Evolutionary conservation across 2,888 invertebrate genomes (phyloP), one percentile per base, ranked within the genome.

Genomic region (Boloria selene): DNA sequence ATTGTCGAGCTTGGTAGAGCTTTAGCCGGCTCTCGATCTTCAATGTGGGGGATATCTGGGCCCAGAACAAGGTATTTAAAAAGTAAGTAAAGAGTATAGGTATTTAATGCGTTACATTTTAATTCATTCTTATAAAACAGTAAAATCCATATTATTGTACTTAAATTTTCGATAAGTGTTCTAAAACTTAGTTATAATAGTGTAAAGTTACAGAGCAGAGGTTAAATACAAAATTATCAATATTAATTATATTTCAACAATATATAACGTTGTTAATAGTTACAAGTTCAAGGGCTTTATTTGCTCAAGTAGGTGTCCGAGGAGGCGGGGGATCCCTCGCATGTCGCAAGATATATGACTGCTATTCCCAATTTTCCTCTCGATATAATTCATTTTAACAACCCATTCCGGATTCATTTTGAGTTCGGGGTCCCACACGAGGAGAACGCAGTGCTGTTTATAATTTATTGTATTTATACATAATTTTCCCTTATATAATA

Each of bases 321-420:
- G 42, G 45, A 26, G 53, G 51, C 61, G 61, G 47, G 6, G 54
- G 60, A 50, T 50, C 50, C 55, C 56, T 62, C 22, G 50, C 56
- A 22, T n/a, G 49, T 31, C 17, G 59, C 4, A 58, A 54, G 61
- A 65, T 65, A 61, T 65, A 65, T 55, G 66, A 62, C 61, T 52
- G 18, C 60, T 58, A 61, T 62, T 62, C 51, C 26, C 52, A 58
- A 62, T 56, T 62, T 53, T 66, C 62, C 56, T 56, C 52, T 50
- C 66, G 47, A 58, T 52, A 62, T 66, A 62, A 53, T 66, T 66
- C 62, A 66, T 58, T 66, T 66, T 62, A 62, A 62, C 47, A 53
- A 61, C 45, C 62, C 52, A 66, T 56, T 47, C 31, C 26, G 31
- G 31, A 53, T 51, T 55, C 55, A 51, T 54, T 55, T 61, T 44